Conservation (phyloP, 2,888 invertebrate species). For the Campopleginae sp. region DNA sequence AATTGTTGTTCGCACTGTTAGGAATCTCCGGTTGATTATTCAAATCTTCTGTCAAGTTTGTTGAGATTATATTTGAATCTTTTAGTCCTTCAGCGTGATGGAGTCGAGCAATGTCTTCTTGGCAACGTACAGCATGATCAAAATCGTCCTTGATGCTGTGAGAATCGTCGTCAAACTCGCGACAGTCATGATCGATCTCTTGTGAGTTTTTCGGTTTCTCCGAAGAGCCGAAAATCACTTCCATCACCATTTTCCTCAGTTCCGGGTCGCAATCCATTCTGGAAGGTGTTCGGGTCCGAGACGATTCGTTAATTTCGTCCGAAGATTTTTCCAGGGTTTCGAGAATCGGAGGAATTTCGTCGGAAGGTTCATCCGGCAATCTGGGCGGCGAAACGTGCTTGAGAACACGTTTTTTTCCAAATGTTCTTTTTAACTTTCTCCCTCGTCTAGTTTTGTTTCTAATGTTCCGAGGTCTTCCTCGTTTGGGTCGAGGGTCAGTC, state of each 20-base stretch:
- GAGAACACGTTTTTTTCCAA: conserved; percentile 2
- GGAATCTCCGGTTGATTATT: conserved; percentile 88
- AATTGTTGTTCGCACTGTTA: conserved; percentile 88
- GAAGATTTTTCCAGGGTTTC: neutral
- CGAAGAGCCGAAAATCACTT: conserved; percentile 81
- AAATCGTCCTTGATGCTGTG: conserved; percentile 20
- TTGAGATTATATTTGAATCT: neutral
- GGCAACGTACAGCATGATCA: neutral
- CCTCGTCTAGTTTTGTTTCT: neutral
- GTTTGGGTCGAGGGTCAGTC: conserved; percentile 8
- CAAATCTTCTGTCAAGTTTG: conserved; percentile 49
- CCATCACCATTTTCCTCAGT: conserved; percentile 82
- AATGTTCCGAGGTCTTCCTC: conserved; percentile 38
- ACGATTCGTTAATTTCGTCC: neutral
- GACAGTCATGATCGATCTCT: conserved; percentile 16
- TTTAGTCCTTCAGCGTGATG: neutral
- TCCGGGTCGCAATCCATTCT: conserved; percentile 74
- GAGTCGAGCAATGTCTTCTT: neutral
- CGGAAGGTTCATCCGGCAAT: conserved; percentile 32
- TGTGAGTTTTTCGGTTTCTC: neutral
- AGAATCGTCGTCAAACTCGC: conserved; percentile 19
- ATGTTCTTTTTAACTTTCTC: conserved; percentile 1
- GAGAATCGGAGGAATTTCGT: conserved; percentile 15
- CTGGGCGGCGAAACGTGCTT: conserved; percentile 56
- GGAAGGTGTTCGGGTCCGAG: conserved; percentile 33